Evolutionary conservation across 1,140 invertebrate species (phyloP).

Genomic region (Drosophila novamexicana): DNA sequence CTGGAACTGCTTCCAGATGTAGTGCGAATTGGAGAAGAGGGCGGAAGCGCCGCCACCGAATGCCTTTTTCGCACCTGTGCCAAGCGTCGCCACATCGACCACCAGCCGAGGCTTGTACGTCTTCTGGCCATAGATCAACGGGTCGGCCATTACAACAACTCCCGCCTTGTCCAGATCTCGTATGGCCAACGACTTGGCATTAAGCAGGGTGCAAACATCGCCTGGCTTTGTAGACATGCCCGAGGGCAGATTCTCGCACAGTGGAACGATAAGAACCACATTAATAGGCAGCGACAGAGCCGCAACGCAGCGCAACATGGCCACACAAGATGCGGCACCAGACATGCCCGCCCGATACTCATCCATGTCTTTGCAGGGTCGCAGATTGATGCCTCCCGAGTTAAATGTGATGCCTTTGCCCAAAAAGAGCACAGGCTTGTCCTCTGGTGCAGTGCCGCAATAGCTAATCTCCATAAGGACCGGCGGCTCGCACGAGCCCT

Average conservation of each 20-base stretch:
- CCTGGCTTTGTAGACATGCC: conserved; percentile 94
- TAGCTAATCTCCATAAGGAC: conserved; percentile 91
- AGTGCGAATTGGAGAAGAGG: conserved; percentile 90
- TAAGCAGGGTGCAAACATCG: conserved; percentile 92
- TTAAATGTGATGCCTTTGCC: conserved; percentile 96
- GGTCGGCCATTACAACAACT: conserved; percentile 94
- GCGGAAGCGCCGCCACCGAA: conserved; percentile 91
- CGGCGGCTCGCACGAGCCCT: conserved; percentile 89
- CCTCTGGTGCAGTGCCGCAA: conserved; percentile 83
- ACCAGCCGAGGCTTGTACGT: conserved; percentile 87
- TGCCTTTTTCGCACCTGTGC: conserved; percentile 83
- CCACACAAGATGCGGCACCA: conserved; percentile 67
- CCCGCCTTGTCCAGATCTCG: conserved; percentile 94
- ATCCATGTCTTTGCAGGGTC: conserved; percentile 90
- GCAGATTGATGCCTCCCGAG: conserved; percentile 91
- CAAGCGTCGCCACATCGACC: conserved; percentile 91
- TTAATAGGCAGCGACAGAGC: conserved; percentile 74
- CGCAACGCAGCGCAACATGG: conserved; percentile 65
- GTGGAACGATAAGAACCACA: conserved; percentile 76
- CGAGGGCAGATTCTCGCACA: conserved; percentile 95
- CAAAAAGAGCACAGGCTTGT: conserved; percentile 86
- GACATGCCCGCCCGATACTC: conserved; percentile 95
- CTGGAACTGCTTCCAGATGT: conserved; percentile 88
- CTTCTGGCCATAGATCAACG: conserved; percentile 90
- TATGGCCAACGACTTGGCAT: conserved; percentile 91